Percentiles rank a stretch among this genome's conserved stretches.
phyloP scores from a whole-genome alignment of 2,797 vertebrate genomes.

The Taenioides sp. region DNA sequence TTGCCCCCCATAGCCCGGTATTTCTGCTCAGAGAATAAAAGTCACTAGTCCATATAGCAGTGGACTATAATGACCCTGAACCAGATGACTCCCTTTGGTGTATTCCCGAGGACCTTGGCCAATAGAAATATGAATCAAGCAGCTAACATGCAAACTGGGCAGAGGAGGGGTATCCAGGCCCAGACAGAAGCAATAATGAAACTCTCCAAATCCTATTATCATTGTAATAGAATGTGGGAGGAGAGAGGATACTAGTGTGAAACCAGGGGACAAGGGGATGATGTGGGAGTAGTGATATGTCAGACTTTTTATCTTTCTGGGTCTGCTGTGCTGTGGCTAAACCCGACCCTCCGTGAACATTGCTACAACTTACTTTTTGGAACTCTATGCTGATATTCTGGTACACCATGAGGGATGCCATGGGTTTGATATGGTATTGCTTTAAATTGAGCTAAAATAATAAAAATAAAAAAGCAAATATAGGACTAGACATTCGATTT shows the following conservation, averaged over 20 bases:
- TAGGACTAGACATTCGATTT: too few relatives aligned
- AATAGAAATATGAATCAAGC: slow-evolving; percentile 66
- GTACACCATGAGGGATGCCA: too few relatives aligned
- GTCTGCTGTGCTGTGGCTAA: background rate
- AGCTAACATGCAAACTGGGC: slow-evolving; percentile 59
- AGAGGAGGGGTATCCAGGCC: slow-evolving; percentile 49
- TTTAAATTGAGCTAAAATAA: too few relatives aligned
- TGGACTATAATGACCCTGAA: slow-evolving; percentile 52
- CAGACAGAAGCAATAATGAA: slow-evolving; percentile 71
- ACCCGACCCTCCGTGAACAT: too few relatives aligned
- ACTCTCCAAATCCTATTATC: slow-evolving; percentile 76
- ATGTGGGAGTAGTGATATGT: slow-evolving; percentile 37
- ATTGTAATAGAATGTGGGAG: slow-evolving; percentile 72
- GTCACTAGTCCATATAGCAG: slow-evolving; percentile 56
- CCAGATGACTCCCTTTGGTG: slow-evolving; percentile 55
- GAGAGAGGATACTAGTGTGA: slow-evolving; percentile 48
- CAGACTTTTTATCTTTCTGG: background rate
- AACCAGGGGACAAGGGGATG: slow-evolving; percentile 30
- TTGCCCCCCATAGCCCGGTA: slow-evolving; percentile 36
- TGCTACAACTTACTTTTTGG: too few relatives aligned
- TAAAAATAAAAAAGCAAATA: too few relatives aligned
- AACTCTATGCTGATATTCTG: too few relatives aligned
- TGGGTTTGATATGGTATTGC: too few relatives aligned
- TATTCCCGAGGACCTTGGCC: slow-evolving; percentile 57
- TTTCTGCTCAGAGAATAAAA: slow-evolving; percentile 56